These are phyloP conservation scores for Phacellophora camtschatica DNA, from an alignment of 30 jellyfish, hydroid and myxozoan species.

Conservation along the genomic window DNA sequence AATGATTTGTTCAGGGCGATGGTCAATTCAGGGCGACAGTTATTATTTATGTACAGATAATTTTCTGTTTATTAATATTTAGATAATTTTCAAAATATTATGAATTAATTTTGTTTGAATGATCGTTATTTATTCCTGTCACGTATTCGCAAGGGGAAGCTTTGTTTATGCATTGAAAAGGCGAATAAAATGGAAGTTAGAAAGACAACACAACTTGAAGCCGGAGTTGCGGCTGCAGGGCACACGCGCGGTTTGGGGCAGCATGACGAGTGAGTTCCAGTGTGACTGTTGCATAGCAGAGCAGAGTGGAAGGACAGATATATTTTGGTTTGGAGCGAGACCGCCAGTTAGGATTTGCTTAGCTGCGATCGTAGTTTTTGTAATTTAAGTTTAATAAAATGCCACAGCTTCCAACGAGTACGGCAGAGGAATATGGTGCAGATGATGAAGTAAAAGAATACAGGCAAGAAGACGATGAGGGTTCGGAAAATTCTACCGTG, in stretches of 20 bases:
- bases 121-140: too few relatives aligned
- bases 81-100: too few relatives aligned
- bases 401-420: slow-evolving; percentile 97
- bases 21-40: too few relatives aligned
- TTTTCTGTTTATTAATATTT: too few relatives aligned
- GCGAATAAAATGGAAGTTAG: neutral
- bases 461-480: slow-evolving; percentile 91
- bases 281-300: slow-evolving; percentile 63
- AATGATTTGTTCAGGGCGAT: too few relatives aligned
- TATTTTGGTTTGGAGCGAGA: slow-evolving; percentile 61
- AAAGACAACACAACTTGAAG: neutral
- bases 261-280: slow-evolving; percentile 62
- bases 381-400: slow-evolving; percentile 26
- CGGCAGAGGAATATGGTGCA: slow-evolving; percentile 98
- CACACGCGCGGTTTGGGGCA: slow-evolving; percentile 50
- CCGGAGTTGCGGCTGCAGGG: slow-evolving; percentile 40
- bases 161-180: neutral
- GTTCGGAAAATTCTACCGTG: slow-evolving; percentile 90
- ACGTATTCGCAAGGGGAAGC: too few relatives aligned
- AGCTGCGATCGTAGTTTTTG: slow-evolving; percentile 11
- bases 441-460: slow-evolving; percentile 90
- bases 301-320: slow-evolving; percentile 61
- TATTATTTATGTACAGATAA: too few relatives aligned
- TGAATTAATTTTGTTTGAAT: too few relatives aligned
- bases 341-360: slow-evolving; percentile 57